Base-by-base conservation (phyloP, 2,797 vertebrate species). In the Enoplosus armatus region DNA sequence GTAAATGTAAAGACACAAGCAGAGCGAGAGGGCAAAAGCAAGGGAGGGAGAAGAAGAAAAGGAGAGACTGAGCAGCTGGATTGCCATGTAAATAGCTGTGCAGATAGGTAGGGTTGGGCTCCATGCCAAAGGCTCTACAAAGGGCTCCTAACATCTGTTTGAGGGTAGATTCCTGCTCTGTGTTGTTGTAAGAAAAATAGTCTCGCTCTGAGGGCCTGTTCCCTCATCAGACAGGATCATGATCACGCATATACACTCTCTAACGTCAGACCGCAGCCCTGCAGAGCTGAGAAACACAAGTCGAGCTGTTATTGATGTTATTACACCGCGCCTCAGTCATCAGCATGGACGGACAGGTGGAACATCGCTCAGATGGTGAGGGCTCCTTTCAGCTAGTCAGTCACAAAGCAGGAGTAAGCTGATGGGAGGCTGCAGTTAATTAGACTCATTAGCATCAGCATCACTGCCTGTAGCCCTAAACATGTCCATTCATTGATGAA, bases 21-120 rank as follows among this genome's bases (percentile, higher is more conserved):
- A 69, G 84, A 85, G 84, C 8, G 72, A 84, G 69, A 66, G 75
- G 77, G 83, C 55, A 78, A 66, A 74, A 67, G 65, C 45, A 54
- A 68, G 43, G 77, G 84, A 66, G 79, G 69, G 62, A 84, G 75
- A 77, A 72, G 61, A 72, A 79, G 79, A 78, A 31, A 62, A 76
- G 77, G 35, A 82, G 86, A 85, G 82, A 73, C 90, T 85, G 93
- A 94, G 79, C 96, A 97, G 97, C 96, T 97, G 97, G 96, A 96
- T 96, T 95, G 93, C 95, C 96, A 90, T 97, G 96, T 96, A 97
- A 97, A 98, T 97, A 97, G 96, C 96, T 97, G 95, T 95, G 96
- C 95, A 97, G 97, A 98, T 97, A 97, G 97, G 97, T 97, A 97
- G 96, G 94, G 93, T 94, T 91, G 96, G 96, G 97, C 96, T 88